phyloP scores from a whole-genome alignment of 2,113 vertebrate species.

The Monopterus albus region DNA sequence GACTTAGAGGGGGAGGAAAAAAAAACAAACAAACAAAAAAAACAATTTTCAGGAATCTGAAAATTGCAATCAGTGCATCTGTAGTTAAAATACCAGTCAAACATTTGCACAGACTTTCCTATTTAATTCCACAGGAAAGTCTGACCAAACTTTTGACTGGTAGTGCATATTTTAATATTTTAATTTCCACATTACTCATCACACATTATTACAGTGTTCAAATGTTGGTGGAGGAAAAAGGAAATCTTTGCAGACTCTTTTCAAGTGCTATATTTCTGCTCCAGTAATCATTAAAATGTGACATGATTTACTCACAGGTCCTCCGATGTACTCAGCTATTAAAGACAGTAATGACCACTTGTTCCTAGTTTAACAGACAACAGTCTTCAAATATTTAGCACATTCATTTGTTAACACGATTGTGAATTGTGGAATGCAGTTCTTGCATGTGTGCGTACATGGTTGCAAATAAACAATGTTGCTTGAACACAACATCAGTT shows the following conservation, averaged over 20 bases:
- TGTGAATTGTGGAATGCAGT: conserved; percentile 29
- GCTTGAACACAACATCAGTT: not conserved
- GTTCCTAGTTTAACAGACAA: no score
- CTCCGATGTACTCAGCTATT: not conserved
- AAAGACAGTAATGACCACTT: no score
- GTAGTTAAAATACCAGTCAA: no score
- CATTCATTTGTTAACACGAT: conserved; percentile 7
- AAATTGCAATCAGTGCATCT: no score
- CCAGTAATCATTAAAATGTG: not conserved
- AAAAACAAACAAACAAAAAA: not conserved
- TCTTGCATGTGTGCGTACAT: conserved; percentile 11
- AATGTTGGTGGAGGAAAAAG: conserved; percentile 6
- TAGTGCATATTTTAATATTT: no score
- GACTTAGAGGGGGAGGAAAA: no score
- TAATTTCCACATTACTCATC: conserved; percentile 29
- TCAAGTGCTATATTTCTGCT: not conserved
- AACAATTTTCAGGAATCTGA: not conserved
- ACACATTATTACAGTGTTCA: conserved; percentile 27
- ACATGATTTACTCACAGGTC: not conserved
- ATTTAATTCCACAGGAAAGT: no score
- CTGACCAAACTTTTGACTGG: no score
- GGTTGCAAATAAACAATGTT: conserved; percentile 21
- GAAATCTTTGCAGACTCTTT: no score
- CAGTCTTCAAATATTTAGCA: conserved; percentile 9
- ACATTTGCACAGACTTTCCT: no score